Percentiles rank a stretch among this genome's conserved stretches.
These are phyloP conservation scores for Rhingia rostrata DNA, from an alignment of 2,888 invertebrate species.

Conservation along the genomic window DNA sequence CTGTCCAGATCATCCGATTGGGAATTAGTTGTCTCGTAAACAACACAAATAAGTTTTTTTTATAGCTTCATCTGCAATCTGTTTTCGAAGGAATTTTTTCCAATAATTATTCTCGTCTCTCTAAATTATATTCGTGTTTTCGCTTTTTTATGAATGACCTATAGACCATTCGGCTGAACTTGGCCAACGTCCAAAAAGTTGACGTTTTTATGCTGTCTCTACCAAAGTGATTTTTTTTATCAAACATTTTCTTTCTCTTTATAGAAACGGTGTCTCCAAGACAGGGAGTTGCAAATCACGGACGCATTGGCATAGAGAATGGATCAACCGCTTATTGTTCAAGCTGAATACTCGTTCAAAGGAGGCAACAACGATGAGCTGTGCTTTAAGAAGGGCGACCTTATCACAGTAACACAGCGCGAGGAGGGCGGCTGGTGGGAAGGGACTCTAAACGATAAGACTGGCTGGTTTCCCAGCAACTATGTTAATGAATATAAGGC, in stretches of 20 bases:
- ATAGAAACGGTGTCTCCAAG: constrained; percentile 42
- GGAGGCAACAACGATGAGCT: constrained; percentile 99
- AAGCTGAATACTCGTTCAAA: constrained; percentile 96
- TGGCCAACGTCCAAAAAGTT: constrained; percentile 37
- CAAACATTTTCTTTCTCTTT: constrained; percentile 6
- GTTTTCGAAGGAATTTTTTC: constrained; percentile 28
- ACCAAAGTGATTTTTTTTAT: neutral
- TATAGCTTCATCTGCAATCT: constrained; percentile 15
- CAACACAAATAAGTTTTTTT: constrained; percentile 1
- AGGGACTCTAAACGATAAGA: constrained; percentile 96
- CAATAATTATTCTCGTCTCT: neutral
- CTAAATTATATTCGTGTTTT: constrained; percentile 28
- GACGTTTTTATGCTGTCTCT: constrained; percentile 13
- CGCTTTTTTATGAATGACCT: constrained; percentile 65
- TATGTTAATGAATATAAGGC: constrained; percentile 94
- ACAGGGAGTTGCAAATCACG: constrained; percentile 28
- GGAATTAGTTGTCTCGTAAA: constrained; percentile 40
- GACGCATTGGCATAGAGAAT: constrained; percentile 72
- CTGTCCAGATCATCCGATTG: constrained; percentile 52
- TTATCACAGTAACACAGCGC: constrained; percentile 97
- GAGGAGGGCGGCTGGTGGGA: constrained; percentile 99
- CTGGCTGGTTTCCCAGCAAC: constrained; percentile 99
- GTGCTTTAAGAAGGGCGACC: constrained; percentile 97
- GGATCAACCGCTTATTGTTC: constrained; percentile 86
- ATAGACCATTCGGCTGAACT: constrained; percentile 12